A percentile compares a stretch with the other conserved stretches of the same genome.
Evolutionary conservation across 2,113 vertebrate species (phyloP).

Genomic region (Cnemophilus loriae): DNA sequence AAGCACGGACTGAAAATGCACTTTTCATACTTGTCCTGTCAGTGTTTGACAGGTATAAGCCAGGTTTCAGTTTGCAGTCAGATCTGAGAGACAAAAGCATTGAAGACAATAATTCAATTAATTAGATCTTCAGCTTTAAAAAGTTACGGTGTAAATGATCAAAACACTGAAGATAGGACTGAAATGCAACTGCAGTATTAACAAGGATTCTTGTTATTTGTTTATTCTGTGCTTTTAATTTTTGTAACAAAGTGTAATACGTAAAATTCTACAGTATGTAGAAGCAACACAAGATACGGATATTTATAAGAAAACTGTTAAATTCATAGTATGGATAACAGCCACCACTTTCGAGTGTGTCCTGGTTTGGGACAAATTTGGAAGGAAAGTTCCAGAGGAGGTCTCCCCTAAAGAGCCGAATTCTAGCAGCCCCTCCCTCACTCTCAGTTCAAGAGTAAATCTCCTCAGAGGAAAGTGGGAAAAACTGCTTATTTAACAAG

Average conservation of each 20-base stretch:
- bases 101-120: neutral
- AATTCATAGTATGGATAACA: neutral
- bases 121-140: neutral
- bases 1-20: neutral
- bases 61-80: neutral
- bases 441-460: no score
- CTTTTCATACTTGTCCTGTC: neutral
- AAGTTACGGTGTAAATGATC: neutral
- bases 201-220: neutral
- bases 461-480: no score
- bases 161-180: neutral
- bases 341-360: neutral
- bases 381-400: no score
- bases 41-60: neutral
- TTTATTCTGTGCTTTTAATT: neutral
- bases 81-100: neutral
- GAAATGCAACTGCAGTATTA: neutral
- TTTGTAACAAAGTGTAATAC: neutral
- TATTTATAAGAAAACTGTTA: neutral
- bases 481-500: no score
- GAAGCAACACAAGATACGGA: neutral
- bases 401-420: no score
- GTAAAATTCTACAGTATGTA: neutral
- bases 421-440: no score
- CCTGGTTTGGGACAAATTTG: no score